Percentiles rank a stretch among this genome's conserved stretches.
These are phyloP conservation scores for Anthonomus grandis DNA, from an alignment of 1,140 invertebrate genomes.

Conservation along the genomic window DNA sequence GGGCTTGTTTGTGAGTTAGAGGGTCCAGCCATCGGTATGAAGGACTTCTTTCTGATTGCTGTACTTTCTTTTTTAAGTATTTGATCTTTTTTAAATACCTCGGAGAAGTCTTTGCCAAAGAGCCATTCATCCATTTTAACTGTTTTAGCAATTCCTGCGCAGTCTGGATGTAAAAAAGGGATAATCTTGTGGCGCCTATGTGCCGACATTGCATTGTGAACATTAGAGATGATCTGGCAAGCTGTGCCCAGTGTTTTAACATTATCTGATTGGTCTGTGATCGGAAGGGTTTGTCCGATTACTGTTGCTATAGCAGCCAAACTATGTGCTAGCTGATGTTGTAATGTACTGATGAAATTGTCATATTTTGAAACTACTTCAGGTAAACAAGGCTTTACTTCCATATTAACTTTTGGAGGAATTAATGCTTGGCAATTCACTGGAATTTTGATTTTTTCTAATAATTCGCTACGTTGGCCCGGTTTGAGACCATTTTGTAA, in stretches of 20 bases:
- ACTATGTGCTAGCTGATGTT: too few species aligned
- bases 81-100: constrained; percentile 6
- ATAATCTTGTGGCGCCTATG: constrained; percentile 4
- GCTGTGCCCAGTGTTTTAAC: constrained; percentile 3
- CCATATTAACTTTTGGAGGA: too few species aligned
- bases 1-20: neutral
- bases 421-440: too few species aligned
- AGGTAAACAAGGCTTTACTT: too few species aligned
- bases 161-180: constrained; percentile 4
- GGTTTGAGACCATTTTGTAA: too few species aligned
- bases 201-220: constrained; percentile 2
- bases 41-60: neutral
- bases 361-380: too few species aligned
- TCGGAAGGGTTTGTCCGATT: too few species aligned
- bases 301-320: too few species aligned
- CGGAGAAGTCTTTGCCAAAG: constrained; percentile 5
- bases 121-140: constrained; percentile 8
- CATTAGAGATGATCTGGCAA: constrained; percentile 10
- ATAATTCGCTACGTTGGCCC: too few species aligned
- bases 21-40: neutral
- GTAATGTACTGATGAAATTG: too few species aligned
- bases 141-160: constrained; percentile 1
- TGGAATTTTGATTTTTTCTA: too few species aligned
- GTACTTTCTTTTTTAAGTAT: constrained; percentile 2
- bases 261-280: too few species aligned